A percentile compares a stretch with the other conserved stretches of the same genome.
Conservation (phyloP, 2,797 vertebrate species). For the Scolopax rusticola region DNA sequence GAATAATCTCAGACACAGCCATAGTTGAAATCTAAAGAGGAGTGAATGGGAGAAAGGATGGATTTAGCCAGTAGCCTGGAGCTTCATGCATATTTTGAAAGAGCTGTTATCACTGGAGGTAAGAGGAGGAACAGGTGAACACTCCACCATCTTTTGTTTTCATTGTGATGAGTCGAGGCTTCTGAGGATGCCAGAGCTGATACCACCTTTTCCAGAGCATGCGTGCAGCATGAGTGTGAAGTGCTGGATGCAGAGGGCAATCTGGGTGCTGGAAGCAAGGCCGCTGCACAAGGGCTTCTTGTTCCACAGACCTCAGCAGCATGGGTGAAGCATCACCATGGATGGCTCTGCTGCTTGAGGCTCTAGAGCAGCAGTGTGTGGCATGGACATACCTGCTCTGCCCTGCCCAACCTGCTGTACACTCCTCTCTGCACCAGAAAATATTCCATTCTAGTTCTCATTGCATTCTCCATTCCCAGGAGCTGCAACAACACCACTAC, state of each 20-base stretch:
- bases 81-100: not conserved
- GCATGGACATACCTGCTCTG: not conserved
- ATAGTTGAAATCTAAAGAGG: not conserved
- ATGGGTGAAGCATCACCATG: not conserved
- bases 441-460: not conserved
- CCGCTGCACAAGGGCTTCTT: not conserved
- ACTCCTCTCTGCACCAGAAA: not conserved
- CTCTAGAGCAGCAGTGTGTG: not conserved
- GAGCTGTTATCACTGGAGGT: not conserved
- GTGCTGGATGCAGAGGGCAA: not conserved
- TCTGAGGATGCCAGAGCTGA: not conserved
- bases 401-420: not conserved
- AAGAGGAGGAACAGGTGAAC: not conserved
- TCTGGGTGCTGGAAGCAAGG: not conserved
- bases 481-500: not conserved
- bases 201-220: not conserved
- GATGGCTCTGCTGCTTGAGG: not conserved
- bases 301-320: not conserved
- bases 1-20: not conserved
- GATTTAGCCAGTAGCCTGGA: not conserved
- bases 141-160: not conserved
- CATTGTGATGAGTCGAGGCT: not conserved
- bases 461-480: not conserved
- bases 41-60: not conserved
- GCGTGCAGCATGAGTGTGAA: rapidly evolving